These are phyloP conservation scores for Eristalinus aeneus DNA, from an alignment of 2,888 invertebrate species.

Conservation along the genomic window DNA sequence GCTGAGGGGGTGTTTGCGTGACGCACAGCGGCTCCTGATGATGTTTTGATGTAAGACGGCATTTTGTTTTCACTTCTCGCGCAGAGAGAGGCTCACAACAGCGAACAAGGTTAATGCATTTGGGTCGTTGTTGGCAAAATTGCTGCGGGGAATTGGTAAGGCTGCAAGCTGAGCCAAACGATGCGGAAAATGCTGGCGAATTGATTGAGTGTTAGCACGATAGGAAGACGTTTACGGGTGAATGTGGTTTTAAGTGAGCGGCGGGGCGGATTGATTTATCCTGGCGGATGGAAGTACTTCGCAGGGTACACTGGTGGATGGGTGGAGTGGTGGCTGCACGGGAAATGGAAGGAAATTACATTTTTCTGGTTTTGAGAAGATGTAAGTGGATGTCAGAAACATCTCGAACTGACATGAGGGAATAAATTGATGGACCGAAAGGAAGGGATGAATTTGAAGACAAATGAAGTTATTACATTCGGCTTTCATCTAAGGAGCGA, in stretches of 20 bases:
- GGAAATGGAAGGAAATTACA: not conserved
- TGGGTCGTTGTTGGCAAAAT: slow-evolving; percentile 15
- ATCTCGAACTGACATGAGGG: too few species aligned
- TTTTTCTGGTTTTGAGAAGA: too few species aligned
- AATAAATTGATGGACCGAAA: too few species aligned
- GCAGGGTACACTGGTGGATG: not conserved
- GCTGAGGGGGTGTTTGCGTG: slow-evolving; percentile 40
- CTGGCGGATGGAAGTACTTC: not conserved
- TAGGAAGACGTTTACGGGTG: slow-evolving; percentile 32
- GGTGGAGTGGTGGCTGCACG: not conserved
- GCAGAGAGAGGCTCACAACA: slow-evolving; percentile 13
- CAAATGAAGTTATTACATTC: too few species aligned
- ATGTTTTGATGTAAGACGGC: slow-evolving; percentile 35
- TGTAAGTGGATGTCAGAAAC: too few species aligned
- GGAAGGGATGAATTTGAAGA: too few species aligned
- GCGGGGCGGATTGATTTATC: not conserved
- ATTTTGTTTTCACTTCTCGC: slow-evolving; percentile 16
- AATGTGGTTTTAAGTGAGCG: slow-evolving; percentile 23
- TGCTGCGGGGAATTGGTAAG: slow-evolving; percentile 12
- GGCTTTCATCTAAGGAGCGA: too few species aligned
- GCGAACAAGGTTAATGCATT: slow-evolving; percentile 52
- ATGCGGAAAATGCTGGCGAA: slow-evolving; percentile 9
- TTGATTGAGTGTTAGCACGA: slow-evolving; percentile 46
- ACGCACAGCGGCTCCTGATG: slow-evolving; percentile 3
- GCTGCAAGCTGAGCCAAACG: slow-evolving; percentile 14